These are phyloP conservation scores for Callyntrura guangdongensis DNA, from an alignment of 2,888 invertebrate species.

Conservation along the genomic window DNA sequence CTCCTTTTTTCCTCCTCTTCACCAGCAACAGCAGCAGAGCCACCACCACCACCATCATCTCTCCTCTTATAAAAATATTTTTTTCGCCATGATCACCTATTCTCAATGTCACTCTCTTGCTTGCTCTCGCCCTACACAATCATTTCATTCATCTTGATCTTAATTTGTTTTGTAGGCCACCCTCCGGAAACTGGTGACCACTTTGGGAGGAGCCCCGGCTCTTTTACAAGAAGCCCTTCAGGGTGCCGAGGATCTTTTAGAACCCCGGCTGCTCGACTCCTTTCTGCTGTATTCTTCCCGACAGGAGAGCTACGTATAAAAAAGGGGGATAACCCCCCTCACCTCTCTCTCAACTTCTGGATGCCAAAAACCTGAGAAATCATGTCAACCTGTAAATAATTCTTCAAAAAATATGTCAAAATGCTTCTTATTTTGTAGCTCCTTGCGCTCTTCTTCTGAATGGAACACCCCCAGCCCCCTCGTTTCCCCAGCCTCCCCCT, in stretches of 20 bases:
- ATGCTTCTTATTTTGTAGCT: background rate
- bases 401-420: constrained; percentile 3
- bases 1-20: constrained; percentile 11
- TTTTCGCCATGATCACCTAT: background rate
- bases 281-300: constrained; percentile 92
- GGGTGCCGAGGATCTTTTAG: constrained; percentile 90
- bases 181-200: constrained; percentile 89
- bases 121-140: background rate
- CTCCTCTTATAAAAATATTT: background rate
- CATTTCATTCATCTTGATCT: background rate
- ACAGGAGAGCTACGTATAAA: constrained; percentile 93
- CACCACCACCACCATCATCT: constrained; percentile 10
- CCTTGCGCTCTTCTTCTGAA: too few species aligned
- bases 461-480: too few species aligned
- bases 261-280: constrained; percentile 92
- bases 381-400: background rate
- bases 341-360: too few species aligned
- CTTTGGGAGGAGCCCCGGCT: constrained; percentile 88
- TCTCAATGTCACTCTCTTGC: background rate
- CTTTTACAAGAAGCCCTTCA: constrained; percentile 88
- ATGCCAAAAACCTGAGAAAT: too few species aligned
- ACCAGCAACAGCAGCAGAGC: too few species aligned
- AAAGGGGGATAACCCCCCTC: constrained; percentile 80
- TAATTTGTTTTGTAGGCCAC: constrained; percentile 87
- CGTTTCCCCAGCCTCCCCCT: too few species aligned